Evolutionary conservation across 2,888 invertebrate species (phyloP).

Genomic region (Corythucha ciliata): DNA sequence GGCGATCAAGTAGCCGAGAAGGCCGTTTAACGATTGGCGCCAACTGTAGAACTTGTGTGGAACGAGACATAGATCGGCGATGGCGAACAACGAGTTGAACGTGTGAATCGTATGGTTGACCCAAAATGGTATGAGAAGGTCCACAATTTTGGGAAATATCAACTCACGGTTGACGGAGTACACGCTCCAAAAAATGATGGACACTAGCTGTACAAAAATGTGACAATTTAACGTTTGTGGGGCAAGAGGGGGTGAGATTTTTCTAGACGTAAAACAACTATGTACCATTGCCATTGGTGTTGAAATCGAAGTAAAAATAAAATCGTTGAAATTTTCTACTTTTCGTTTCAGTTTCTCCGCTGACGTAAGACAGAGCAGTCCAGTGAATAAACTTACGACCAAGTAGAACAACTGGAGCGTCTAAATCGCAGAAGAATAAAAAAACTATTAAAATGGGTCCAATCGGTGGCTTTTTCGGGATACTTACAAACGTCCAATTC

Average conservation of each 20-base stretch:
- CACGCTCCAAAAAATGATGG: conserved; percentile 48
- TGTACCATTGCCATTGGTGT: conserved; percentile 32
- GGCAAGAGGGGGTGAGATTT: background rate
- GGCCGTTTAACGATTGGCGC: conserved; percentile 19
- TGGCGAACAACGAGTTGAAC: conserved; percentile 45
- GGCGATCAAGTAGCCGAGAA: conserved; percentile 27
- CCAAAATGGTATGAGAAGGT: conserved; percentile 48
- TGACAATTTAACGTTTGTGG: no score
- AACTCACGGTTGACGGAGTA: conserved; percentile 49
- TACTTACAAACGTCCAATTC: conserved; percentile 48
- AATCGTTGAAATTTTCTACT: conserved; percentile 23
- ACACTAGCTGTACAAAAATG: conserved; percentile 44
- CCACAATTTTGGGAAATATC: conserved; percentile 48
- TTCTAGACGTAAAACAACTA: background rate
- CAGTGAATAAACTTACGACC: conserved; percentile 31
- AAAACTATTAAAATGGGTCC: background rate
- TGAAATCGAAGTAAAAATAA: conserved; percentile 30
- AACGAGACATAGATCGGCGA: conserved; percentile 43
- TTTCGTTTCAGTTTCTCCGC: conserved; percentile 22
- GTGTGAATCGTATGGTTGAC: conserved; percentile 53
- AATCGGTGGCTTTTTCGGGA: background rate
- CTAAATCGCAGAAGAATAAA: conserved; percentile 30
- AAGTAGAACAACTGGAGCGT: conserved; percentile 34
- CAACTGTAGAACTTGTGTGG: conserved; percentile 34
- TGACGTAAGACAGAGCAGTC: conserved; percentile 30